These are phyloP conservation scores for Dasyornis broadbenti DNA, from an alignment of 2,113 vertebrate species.

Conservation along the genomic window DNA sequence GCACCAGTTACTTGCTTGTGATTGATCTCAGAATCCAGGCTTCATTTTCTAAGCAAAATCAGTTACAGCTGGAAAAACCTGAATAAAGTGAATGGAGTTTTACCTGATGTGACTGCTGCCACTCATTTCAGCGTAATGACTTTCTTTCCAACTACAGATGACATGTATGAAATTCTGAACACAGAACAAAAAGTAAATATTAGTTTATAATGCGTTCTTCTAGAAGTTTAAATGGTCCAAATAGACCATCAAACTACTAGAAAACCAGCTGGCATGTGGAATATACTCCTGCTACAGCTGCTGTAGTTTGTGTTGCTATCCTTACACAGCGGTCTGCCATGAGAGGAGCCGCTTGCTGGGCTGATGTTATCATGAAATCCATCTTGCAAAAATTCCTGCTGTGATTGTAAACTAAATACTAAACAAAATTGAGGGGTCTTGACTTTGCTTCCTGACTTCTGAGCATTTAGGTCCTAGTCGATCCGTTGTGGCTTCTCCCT, in stretches of 20 bases:
- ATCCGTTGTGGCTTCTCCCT: neutral
- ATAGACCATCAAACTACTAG: neutral
- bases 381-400: neutral
- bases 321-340: neutral
- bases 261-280: rapidly evolving
- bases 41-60: constrained; percentile 32
- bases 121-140: neutral
- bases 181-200: neutral
- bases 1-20: neutral
- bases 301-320: neutral
- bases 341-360: neutral
- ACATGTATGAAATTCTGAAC: neutral
- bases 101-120: neutral
- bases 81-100: constrained; percentile 20
- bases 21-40: neutral
- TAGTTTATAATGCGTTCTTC: neutral
- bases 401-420: neutral
- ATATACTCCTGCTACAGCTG: neutral
- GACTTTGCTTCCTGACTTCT: neutral
- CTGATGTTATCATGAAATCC: rapidly evolving
- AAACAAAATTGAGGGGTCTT: neutral
- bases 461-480: neutral
- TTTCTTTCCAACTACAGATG: neutral
- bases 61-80: constrained; percentile 1
- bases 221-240: neutral